Evolutionary conservation across 1,140 invertebrate genomes (phyloP), one percentile per base, ranked within the genome.

Genomic region (Dinothrombium tinctorium): DNA sequence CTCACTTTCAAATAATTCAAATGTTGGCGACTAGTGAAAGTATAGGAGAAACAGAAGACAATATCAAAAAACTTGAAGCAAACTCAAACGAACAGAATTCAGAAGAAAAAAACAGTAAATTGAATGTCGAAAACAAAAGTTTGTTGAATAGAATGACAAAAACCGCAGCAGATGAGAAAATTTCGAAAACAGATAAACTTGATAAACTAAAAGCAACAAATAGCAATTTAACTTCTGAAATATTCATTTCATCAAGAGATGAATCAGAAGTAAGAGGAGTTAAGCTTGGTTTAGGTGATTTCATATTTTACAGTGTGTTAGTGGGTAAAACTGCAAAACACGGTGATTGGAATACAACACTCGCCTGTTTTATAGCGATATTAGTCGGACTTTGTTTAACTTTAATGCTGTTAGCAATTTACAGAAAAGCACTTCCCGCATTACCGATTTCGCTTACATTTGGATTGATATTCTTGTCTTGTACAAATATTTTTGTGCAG

Each of bases 221-320:
- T n/a, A n/a, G n/a, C n/a, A n/a, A n/a, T n/a, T n/a, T n/a, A n/a
- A n/a, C n/a, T n/a, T n/a, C n/a, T n/a, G n/a, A n/a, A n/a, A n/a
- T n/a, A n/a, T n/a, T n/a, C n/a, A n/a, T n/a, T n/a, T n/a, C n/a
- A n/a, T n/a, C n/a, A n/a, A 28, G n/a, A 8, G n/a, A 28, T 28
- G 7, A 7, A 28, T 7, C 26, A 28, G 55, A 57, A 46, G 57
- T 59, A 43, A 50, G 57, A 57, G 89, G 92, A 15, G 82, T 98
- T 0, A 98, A 98, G 60, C 64, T 99, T 1, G 94, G 94, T 32
- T 66, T 98, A 4, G 94, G 94, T 22, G 92, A 98, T 62, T 99
- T 99, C 54, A 96, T 99, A 49, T 99, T 99, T 62, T 99, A 98
- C 62, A 89, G 84, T 53, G 86, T 99, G 33, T 60, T 99, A 25